A percentile compares a stretch with the other conserved stretches of the same genome.
phyloP scores from a whole-genome alignment of 2,888 invertebrate genomes.

The Mythimna pallens region DNA sequence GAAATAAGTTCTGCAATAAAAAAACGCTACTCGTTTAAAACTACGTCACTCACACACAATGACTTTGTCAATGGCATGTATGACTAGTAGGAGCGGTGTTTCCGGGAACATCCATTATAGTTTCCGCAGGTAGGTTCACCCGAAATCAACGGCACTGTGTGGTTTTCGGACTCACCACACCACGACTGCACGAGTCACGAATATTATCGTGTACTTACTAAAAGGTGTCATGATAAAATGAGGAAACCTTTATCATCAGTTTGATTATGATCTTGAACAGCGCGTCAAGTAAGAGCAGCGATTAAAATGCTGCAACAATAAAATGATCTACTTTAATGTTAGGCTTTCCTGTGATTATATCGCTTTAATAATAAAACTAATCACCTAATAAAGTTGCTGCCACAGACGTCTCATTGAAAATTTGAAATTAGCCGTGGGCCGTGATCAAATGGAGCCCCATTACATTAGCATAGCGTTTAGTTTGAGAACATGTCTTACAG shows the following conservation, averaged over 20 bases:
- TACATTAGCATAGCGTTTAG: slow-evolving; percentile 90
- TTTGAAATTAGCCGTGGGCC: slow-evolving; percentile 87
- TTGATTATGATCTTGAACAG: slow-evolving; percentile 53
- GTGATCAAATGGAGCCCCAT: slow-evolving; percentile 88
- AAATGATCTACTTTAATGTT: slow-evolving; percentile 40
- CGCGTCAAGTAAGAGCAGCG: slow-evolving; percentile 37
- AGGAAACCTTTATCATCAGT: slow-evolving; percentile 49
- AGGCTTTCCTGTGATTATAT: slow-evolving; percentile 50
- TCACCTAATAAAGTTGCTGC: slow-evolving; percentile 82
- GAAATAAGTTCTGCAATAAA: slow-evolving; percentile 13
- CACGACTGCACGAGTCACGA: slow-evolving; percentile 20
- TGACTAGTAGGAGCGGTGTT: slow-evolving; percentile 61
- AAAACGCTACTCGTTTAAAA: slow-evolving; percentile 17
- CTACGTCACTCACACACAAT: slow-evolving; percentile 59
- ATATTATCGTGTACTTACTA: slow-evolving; percentile 39
- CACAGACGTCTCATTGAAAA: slow-evolving; percentile 87
- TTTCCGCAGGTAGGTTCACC: slow-evolving; percentile 56
- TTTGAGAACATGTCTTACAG: slow-evolving; percentile 82
- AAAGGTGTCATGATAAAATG: slow-evolving; percentile 42
- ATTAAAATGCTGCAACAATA: slow-evolving; percentile 56
- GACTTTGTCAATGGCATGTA: slow-evolving; percentile 67
- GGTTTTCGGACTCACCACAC: slow-evolving; percentile 57
- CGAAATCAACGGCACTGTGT: slow-evolving; percentile 46
- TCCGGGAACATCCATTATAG: slow-evolving; percentile 72
- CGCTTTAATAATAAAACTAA: slow-evolving; percentile 72